Evolutionary conservation across 2,888 invertebrate species (phyloP).

Genomic region (Dryadula phaetusa): DNA sequence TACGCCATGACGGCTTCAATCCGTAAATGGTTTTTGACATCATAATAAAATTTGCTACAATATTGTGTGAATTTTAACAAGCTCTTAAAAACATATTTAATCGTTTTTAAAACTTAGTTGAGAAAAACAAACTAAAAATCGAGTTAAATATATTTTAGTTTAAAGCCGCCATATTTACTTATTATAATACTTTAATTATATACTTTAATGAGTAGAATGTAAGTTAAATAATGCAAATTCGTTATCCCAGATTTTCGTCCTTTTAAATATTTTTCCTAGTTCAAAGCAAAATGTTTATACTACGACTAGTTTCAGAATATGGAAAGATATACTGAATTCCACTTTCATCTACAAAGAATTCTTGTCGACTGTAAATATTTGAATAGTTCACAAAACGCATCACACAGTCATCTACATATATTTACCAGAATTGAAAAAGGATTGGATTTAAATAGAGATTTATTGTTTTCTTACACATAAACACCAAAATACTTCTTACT

Average conservation of each 20-base stretch:
- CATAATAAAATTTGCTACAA: too few species aligned
- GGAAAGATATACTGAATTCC: conserved; percentile 5
- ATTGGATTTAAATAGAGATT: neutral
- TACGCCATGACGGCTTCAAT: too few species aligned
- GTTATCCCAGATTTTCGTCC: neutral
- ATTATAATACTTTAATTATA: too few species aligned
- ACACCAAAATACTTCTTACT: neutral
- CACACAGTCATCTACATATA: conserved; percentile 2
- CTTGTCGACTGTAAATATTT: conserved; percentile 17
- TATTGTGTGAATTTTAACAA: too few species aligned
- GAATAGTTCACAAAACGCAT: conserved; percentile 7
- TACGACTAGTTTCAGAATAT: conserved; percentile 1
- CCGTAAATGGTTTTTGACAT: too few species aligned
- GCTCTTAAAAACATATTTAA: too few species aligned
- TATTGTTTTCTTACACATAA: neutral
- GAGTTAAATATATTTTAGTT: too few species aligned
- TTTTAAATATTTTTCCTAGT: neutral
- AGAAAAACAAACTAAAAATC: too few species aligned
- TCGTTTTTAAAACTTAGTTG: too few species aligned
- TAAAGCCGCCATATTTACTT: too few species aligned
- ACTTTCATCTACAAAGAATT: conserved; percentile 10
- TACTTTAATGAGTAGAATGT: too few species aligned
- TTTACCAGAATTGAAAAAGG: conserved; percentile 4
- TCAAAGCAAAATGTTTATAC: neutral
- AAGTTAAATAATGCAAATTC: too few species aligned